Evolutionary conservation across 2,113 vertebrate species (phyloP).

Genomic region (Colius striatus): DNA sequence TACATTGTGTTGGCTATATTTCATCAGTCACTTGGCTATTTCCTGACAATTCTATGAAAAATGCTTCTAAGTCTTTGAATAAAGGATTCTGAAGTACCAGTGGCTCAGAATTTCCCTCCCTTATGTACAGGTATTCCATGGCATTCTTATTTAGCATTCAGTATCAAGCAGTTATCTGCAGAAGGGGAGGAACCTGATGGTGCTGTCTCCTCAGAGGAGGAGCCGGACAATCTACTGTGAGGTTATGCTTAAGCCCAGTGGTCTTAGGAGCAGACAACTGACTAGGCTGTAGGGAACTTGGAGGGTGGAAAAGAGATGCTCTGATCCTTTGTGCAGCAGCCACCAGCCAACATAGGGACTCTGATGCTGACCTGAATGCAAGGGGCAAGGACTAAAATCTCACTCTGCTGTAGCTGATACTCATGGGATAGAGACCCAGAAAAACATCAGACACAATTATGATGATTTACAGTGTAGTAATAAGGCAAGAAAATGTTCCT

Average conservation of each 20-base stretch:
- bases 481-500: neutral
- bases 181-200: neutral
- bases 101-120: neutral
- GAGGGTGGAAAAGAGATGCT: neutral
- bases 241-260: neutral
- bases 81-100: neutral
- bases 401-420: neutral
- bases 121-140: neutral
- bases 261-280: neutral
- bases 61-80: neutral
- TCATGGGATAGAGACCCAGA: neutral
- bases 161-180: neutral
- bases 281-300: neutral
- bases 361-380: neutral
- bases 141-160: neutral
- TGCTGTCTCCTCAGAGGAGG: neutral
- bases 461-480: neutral
- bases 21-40: neutral
- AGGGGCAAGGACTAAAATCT: neutral
- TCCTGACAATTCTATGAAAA: neutral
- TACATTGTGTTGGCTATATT: neutral
- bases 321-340: neutral
- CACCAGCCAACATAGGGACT: neutral
- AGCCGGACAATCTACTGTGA: rapidly evolving
- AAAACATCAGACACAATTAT: neutral